These are phyloP conservation scores for fruit fly (Drosophila melanogaster) DNA, from an alignment of 1,140 invertebrate species.

Conservation along the genomic window DNA sequence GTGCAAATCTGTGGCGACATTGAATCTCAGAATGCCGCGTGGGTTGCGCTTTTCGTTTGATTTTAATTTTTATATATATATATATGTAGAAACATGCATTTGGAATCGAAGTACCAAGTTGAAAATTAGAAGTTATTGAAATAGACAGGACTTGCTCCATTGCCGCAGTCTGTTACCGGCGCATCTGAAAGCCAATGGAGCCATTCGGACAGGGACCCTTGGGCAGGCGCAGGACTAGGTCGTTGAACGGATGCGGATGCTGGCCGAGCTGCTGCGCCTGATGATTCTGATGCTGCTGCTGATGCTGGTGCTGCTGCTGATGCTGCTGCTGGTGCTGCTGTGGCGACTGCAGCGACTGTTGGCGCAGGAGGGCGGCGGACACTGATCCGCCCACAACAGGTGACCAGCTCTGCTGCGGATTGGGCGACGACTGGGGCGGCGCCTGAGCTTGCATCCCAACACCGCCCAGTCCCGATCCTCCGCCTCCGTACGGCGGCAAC, in stretches of 20 bases:
- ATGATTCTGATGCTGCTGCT: slow-evolving; percentile 50
- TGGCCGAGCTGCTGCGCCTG: slow-evolving; percentile 30
- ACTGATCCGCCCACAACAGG: slow-evolving; percentile 79
- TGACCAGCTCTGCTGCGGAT: slow-evolving; percentile 77
- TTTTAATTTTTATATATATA: slow-evolving; percentile 3
- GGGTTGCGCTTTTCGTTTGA: slow-evolving; percentile 10
- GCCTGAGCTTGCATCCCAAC: slow-evolving; percentile 8
- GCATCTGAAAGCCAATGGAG: slow-evolving; percentile 86
- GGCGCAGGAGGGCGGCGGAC: slow-evolving; percentile 71
- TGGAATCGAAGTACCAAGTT: slow-evolving; percentile 31
- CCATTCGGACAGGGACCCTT: slow-evolving; percentile 86
- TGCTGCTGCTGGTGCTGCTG: slow-evolving; percentile 61
- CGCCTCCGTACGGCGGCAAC: slow-evolving; percentile 52
- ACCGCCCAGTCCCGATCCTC: slow-evolving; percentile 22
- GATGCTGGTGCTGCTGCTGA: slow-evolving; percentile 51
- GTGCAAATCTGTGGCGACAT: slow-evolving; percentile 10
- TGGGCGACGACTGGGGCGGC: slow-evolving; percentile 23
- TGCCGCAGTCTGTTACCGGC: slow-evolving; percentile 85
- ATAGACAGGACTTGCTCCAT: neutral
- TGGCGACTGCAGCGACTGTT: slow-evolving; percentile 68
- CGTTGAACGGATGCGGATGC: slow-evolving; percentile 75
- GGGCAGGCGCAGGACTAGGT: slow-evolving; percentile 86
- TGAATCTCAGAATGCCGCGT: slow-evolving; percentile 33
- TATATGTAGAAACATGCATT: slow-evolving; percentile 39
- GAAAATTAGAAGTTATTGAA: slow-evolving; percentile 43